Conservation (phyloP, 2,888 invertebrate species). For the Leucania comma region DNA sequence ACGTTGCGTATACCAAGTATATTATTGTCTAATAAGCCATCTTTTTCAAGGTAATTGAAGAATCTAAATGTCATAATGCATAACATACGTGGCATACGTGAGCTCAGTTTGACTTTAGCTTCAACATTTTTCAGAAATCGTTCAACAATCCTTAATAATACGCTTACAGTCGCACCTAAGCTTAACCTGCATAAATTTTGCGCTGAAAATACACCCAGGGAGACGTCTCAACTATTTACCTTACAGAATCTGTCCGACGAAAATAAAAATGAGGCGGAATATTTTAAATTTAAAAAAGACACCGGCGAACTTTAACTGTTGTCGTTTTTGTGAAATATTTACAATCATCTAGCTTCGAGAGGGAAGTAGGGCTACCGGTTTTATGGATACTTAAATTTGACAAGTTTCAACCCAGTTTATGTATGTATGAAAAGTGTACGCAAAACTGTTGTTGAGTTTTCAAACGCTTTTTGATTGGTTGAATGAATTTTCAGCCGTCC, state of each 20-base stretch:
- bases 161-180: slow-evolving; percentile 24
- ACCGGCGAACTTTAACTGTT: slow-evolving; percentile 49
- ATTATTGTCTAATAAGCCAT: no score
- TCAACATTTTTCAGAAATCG: background rate
- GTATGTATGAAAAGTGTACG: background rate
- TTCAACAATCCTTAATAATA: background rate
- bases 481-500: no score
- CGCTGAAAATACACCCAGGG: slow-evolving; percentile 59
- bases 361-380: background rate
- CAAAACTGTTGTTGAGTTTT: no score
- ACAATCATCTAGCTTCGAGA: slow-evolving; percentile 47
- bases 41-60: no score
- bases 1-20: no score
- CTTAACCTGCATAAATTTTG: slow-evolving; percentile 60
- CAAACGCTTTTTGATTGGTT: no score
- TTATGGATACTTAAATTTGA: background rate
- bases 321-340: slow-evolving; percentile 70
- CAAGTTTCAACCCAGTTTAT: background rate
- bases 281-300: slow-evolving; percentile 74
- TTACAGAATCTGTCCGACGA: slow-evolving; percentile 70
- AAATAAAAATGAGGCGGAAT: slow-evolving; percentile 76
- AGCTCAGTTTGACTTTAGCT: no score
- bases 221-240: slow-evolving; percentile 71
- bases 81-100: no score
- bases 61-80: no score